Evolutionary conservation across 2,797 vertebrate genomes (phyloP), one percentile per base, ranked within the genome.

Genomic region (Anomalospiza imberbis): DNA sequence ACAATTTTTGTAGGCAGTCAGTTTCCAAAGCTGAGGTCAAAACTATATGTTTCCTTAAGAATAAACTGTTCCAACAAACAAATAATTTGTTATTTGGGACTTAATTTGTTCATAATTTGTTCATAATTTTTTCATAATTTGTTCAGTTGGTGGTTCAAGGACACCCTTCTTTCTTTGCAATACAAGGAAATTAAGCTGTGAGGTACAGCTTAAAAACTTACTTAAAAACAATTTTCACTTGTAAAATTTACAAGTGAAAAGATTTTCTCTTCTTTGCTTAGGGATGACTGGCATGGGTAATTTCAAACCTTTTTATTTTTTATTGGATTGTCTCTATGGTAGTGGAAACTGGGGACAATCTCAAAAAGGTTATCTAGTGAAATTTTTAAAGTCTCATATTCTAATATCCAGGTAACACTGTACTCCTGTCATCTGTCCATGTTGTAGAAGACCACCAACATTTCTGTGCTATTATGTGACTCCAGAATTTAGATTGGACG

Each of bases 351-450:
- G 1, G 5, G 8, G 9, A 22, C 20, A n/a, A 73, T 36, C 1
- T 55, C 22, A 22, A 65, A 38, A 42, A 47, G 1, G 2, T 76
- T 7, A 53, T 63, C 10, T 34, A 38, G 2, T 2, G 0, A 32
- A 58, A 57, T 5, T 11, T 82, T 76, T 85, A 24, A 61, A 53
- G 1, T 3, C 8, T 72, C 2, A 4, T 26, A 11, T 25, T 60
- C 5, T 66, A 66, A 44, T 32, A 66, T 6, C 17, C 18, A 34
- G 8, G 3, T 29, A 55, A 2, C 19, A 40, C 18, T 71, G 48
- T 38, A 17, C 3, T 71, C 2, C 3, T 47, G 5, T 25, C 24
- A 2, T 51, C 28, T 32, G 9, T 34, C 34, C 36, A 28, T 16
- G 3, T 1, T 70, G 17, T 21, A 88, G 48, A 70, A 29, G 40